Base-by-base conservation (phyloP, 2,797 vertebrate species). In the Liasis olivaceus region DNA sequence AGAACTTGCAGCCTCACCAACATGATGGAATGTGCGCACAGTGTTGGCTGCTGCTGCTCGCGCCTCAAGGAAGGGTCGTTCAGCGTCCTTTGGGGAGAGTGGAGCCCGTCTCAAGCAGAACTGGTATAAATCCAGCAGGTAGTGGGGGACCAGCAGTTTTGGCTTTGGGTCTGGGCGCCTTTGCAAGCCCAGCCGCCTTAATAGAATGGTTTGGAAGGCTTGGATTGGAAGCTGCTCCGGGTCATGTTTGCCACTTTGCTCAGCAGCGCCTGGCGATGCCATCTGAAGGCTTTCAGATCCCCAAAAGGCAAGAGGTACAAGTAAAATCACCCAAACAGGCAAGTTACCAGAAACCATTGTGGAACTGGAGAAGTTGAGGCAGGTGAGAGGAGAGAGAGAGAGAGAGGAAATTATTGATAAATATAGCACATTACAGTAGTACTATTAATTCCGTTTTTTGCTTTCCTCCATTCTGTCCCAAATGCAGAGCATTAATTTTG, bases 321-420 rank as follows among this genome's bases (percentile, higher is more conserved):
- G 97, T 98, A 98, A 97, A 96, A 98, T 97, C 98, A 98, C 98
- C 97, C 98, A 98, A 97, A 98, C 96, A 96, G 98, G 96, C 94
- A 98, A 97, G 96, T 98, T 98, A 98, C 98, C 98, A 98, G 98
- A 98, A 98, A 98, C 97, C 98, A 98, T 98, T 97, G 97, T 98
- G 98, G 97, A 98, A 95, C 98, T 98, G 96, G 54, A 60, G 51
- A 31, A 22, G 26, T 12, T 6, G 60, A 69, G 90, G 62, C 42
- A 47, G 17, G 85, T 13, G 51, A 28, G n/a, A 26, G 62, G 31
- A 12, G 1, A 0, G n/a, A 58, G 72, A 88, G 56, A 22, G 77
- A 24, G 51, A 54, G 64, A 58, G 69, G 47, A 7, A 5, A 1
- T 42, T 2, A 60, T 42, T 28, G 36, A n/a, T 86, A 47, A 60